Evolutionary conservation across 1,140 invertebrate species (phyloP).

Genomic region (Coptotermes formosanus): DNA sequence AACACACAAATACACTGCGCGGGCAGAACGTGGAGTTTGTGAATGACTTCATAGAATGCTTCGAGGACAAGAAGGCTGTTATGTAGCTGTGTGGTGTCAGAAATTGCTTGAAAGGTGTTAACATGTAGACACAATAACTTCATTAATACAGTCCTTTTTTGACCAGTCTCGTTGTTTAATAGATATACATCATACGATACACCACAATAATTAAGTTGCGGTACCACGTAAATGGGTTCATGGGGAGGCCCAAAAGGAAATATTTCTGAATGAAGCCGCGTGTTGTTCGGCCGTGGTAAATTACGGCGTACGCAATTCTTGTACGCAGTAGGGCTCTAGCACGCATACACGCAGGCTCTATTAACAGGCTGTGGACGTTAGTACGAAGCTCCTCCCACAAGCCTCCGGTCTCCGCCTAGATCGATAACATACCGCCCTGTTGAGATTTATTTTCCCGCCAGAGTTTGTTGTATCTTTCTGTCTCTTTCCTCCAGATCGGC

Average conservation of each 20-base stretch:
- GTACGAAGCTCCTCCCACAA: neutral
- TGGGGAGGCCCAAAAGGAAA: neutral
- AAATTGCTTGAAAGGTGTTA: too few species aligned
- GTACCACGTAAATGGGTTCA: too few species aligned
- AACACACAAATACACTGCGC: too few species aligned
- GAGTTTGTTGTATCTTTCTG: neutral
- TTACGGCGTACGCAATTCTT: neutral
- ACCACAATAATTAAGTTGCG: too few species aligned
- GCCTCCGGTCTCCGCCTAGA: slow-evolving; percentile 23
- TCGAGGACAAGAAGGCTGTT: too few species aligned
- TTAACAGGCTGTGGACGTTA: neutral
- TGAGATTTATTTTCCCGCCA: slow-evolving; percentile 25
- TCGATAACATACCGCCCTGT: slow-evolving; percentile 5
- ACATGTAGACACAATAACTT: too few species aligned
- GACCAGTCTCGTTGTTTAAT: too few species aligned
- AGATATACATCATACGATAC: too few species aligned
- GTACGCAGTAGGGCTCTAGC: neutral
- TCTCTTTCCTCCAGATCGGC: neutral
- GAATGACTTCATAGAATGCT: too few species aligned
- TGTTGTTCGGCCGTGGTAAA: neutral
- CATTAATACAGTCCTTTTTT: too few species aligned
- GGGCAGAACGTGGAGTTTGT: too few species aligned
- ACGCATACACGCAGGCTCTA: neutral
- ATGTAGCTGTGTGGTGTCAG: too few species aligned
- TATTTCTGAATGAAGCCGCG: neutral